Base-by-base conservation (phyloP, 53 echinoderm and acorn worm species). In the Holothuria scabra region DNA sequence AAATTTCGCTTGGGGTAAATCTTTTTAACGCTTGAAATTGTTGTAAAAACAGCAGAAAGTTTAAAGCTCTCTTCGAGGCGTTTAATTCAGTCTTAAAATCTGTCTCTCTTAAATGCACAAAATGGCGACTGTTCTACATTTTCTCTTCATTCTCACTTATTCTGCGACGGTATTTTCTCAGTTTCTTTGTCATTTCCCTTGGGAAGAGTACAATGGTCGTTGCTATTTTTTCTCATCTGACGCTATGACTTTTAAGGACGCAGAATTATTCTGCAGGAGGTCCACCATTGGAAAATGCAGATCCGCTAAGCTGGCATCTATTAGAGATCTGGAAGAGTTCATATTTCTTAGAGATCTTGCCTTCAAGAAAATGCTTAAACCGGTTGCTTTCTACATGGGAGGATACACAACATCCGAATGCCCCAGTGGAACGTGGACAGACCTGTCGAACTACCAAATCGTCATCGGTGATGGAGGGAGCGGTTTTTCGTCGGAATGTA, bases 191-290 rank as follows among this genome's bases (percentile, higher is more conserved):
- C 76, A n/a, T 23, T 12, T 52, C 10, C 76, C 76, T 25, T 76
- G 76, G 76, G 13, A 55, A 28, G 14, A 76, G 52, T 52, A 16
- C 25, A 11, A 29, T 23, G 46, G 56, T 14, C 22, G 49, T 25
- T 76, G 76, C 52, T 76, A 76, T 28, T 29, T 76, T 26, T 76
- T 76, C 76, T 55, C 28, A 46, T 76, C 76, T 56, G 28, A 20
- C 12, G 41, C 76, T 2, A 28, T 52, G 56, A 76, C 76, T 18
- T 76, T 76, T 52, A 76, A 55, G 49, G 76, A 46, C 12, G 76
- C 76, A 2, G 76, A 76, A 29, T 3, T 22, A 18, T 76, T 22
- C 49, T 76, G 76, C 28, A 34, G 69, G 2, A 23, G 16, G 10
- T 2, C 25, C 1, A 41, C 76, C 7, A 28, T 48, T 0, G 25